Evolutionary conservation across 1,140 invertebrate genomes (phyloP), one percentile per base, ranked within the genome.

Genomic region (Mycetomoellerius zeteki): DNA sequence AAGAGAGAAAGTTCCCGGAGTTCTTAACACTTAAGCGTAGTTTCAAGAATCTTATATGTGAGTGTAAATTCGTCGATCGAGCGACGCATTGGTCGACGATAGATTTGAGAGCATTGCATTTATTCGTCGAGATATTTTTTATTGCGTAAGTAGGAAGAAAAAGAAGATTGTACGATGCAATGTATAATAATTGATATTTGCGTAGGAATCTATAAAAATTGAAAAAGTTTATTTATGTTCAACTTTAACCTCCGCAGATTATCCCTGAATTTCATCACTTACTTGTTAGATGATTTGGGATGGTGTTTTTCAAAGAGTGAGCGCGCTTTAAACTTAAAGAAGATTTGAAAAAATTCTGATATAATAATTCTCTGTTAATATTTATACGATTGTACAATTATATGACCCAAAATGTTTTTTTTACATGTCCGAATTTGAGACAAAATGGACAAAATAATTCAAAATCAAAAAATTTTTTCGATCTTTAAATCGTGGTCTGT

Each of bases 11-110:
- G 33, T 67, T 37, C 47, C 2, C 21, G 10, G 37, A 69, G 37
- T 54, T 76, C 54, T 56, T 47, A 43, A 19, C 37, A 62, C 78
- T 89, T 80, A 62, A 87, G 27, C 64, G 19, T 8, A 43, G n/a
- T 50, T 16, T 21, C 52, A 65, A 27, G 37, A 12, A 37, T 24
- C 43, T 56, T 27, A 47, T 14, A 3, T 12, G 21, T 50, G 50
- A 72, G 47, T 12, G 21, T 33, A 52, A 88, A 37, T 33, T 43
- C 8, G 47, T 21, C 56, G 62, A 62, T 88, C 62, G 43, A 14
- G 19, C 21, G 21, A 47, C n/a, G 30, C 65, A 33, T 37, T 56
- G 19, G 10, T 52, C 54, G 65, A 4, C 14, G n/a, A 81, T 75
- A 16, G 2, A 0, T 56, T 56, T 19, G 19, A 62, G 4, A 50